Conservation (phyloP, 2,113 vertebrate species). For the Cisticola juncidis region DNA sequence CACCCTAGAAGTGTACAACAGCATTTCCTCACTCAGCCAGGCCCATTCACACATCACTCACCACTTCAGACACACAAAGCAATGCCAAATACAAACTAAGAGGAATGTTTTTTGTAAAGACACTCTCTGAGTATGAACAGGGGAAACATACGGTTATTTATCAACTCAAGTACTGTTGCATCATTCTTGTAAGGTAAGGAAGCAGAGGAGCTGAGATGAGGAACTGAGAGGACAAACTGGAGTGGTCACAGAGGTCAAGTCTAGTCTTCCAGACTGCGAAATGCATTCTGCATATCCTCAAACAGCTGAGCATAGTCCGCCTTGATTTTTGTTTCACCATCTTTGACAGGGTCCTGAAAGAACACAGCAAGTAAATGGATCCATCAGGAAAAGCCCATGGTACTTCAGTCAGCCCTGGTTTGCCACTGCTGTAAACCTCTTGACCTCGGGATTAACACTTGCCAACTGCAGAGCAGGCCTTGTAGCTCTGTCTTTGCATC, state of each 20-base stretch:
- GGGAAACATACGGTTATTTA: conserved; percentile 54
- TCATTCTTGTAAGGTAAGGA: conserved; percentile 69
- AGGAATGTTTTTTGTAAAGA: conserved; percentile 77
- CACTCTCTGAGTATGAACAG: conserved; percentile 59
- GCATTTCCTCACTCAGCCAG: conserved; percentile 42
- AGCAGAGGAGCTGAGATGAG: conserved; percentile 73
- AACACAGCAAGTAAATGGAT: background rate
- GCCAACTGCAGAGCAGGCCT: background rate
- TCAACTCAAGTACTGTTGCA: conserved; percentile 69
- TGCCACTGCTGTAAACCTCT: background rate
- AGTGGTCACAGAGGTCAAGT: conserved; percentile 33
- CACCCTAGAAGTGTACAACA: conserved; percentile 57
- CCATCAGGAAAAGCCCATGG: background rate
- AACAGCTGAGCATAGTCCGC: conserved; percentile 89
- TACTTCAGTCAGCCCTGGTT: background rate
- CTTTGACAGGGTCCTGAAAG: conserved; percentile 91
- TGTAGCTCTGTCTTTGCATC: background rate
- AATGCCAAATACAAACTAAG: conserved; percentile 60
- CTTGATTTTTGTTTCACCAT: conserved; percentile 94
- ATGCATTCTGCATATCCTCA: conserved; percentile 97
- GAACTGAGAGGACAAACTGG: conserved; percentile 60
- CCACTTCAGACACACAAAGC: conserved; percentile 34
- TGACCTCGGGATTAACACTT: background rate
- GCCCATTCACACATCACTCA: conserved; percentile 47
- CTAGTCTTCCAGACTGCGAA: conserved; percentile 96